Percentiles rank a stretch among this genome's conserved stretches.
Evolutionary conservation across 1,140 invertebrate species (phyloP).

Genomic region (Eciton burchellii): DNA sequence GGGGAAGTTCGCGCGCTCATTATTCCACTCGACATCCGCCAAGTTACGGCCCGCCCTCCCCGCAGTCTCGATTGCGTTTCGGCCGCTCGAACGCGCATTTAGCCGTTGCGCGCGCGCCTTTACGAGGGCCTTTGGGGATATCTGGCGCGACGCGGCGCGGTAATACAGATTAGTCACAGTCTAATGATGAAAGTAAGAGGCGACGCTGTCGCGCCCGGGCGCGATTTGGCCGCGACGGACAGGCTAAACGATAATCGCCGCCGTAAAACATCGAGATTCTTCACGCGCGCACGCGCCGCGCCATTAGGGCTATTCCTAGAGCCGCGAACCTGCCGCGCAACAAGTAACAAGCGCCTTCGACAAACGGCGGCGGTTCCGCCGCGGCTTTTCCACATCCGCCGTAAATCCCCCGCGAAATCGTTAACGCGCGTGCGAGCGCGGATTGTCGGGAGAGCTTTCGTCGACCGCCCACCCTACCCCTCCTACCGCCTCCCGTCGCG

Average conservation of each 20-base stretch:
- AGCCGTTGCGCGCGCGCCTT: constrained; percentile 43
- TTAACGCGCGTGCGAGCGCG: constrained; percentile 39
- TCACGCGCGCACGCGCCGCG: constrained; percentile 64
- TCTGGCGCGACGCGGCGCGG: constrained; percentile 65
- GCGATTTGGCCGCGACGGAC: constrained; percentile 63
- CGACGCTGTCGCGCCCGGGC: constrained; percentile 46
- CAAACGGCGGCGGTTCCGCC: constrained; percentile 53
- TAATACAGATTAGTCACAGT: constrained; percentile 73
- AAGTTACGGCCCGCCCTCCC: constrained; percentile 13
- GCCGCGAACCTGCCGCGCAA: constrained; percentile 63
- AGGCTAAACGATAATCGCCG: constrained; percentile 69
- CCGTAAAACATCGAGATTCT: constrained; percentile 74
- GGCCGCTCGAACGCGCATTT: background rate
- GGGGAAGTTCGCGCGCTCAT: constrained; percentile 59
- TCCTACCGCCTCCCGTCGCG: constrained; percentile 8
- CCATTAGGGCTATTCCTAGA: constrained; percentile 72
- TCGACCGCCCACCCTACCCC: background rate
- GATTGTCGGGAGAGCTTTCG: constrained; percentile 17
- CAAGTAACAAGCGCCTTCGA: constrained; percentile 62
- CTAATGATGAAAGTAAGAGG: constrained; percentile 73
- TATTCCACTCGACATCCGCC: constrained; percentile 43
- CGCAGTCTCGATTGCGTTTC: background rate
- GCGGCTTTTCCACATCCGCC: constrained; percentile 61
- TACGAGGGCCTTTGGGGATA: constrained; percentile 58
- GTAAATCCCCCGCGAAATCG: constrained; percentile 62